Evolutionary conservation across 2,113 vertebrate genomes (phyloP).

Genomic region (Oenanthe oenanthe): DNA sequence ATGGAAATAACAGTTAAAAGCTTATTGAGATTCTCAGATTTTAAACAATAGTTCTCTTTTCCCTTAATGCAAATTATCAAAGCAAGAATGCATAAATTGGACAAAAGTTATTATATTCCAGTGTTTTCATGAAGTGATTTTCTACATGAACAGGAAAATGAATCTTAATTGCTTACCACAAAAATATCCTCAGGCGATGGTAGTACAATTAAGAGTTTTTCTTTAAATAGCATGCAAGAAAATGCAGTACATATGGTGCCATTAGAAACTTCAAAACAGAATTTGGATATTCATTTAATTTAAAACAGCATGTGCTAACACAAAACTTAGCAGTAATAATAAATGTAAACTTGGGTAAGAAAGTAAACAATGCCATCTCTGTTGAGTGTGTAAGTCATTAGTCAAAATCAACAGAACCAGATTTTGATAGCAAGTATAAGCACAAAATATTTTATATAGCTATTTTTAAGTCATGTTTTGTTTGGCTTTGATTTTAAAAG

Average conservation of each 20-base stretch:
- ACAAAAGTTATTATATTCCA: slow-evolving; percentile 20
- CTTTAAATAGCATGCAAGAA: slow-evolving; percentile 47
- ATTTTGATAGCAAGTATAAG: slow-evolving; percentile 7
- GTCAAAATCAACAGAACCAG: neutral
- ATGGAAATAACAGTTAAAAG: neutral
- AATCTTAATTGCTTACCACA: slow-evolving; percentile 44
- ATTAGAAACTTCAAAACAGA: slow-evolving; percentile 47
- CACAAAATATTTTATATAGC: neutral
- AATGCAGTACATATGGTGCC: slow-evolving; percentile 43
- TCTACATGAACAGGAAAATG: slow-evolving; percentile 40
- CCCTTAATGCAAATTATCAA: neutral
- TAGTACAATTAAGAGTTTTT: slow-evolving; percentile 40
- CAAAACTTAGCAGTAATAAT: slow-evolving; percentile 35
- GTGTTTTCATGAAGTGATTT: slow-evolving; percentile 26
- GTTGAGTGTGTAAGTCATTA: neutral
- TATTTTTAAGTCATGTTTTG: neutral
- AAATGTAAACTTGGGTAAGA: slow-evolving; percentile 39
- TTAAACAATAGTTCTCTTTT: neutral
- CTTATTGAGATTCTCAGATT: neutral
- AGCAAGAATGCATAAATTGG: slow-evolving; percentile 25
- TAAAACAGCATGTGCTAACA: slow-evolving; percentile 33
- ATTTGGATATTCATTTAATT: slow-evolving; percentile 50
- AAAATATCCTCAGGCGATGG: slow-evolving; percentile 29
- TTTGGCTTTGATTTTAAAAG: neutral
- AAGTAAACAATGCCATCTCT: slow-evolving; percentile 29